These are phyloP conservation scores for Diaprepes abbreviatus DNA, from an alignment of 2,888 invertebrate genomes.

Conservation along the genomic window DNA sequence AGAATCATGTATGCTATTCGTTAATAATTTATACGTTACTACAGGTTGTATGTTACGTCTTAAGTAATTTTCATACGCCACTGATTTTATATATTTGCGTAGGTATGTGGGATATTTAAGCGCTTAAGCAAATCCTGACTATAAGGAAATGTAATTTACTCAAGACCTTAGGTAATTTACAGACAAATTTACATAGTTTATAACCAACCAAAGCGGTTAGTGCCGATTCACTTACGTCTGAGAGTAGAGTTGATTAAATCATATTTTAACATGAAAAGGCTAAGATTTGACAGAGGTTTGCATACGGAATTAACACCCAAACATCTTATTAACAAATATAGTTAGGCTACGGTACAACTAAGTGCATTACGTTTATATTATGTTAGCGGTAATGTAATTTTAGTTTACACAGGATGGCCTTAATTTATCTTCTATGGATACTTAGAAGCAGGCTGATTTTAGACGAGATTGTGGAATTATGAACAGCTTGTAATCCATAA, in stretches of 20 bases:
- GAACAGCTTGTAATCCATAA: no score
- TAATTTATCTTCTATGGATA: no score
- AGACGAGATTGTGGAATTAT: no score
- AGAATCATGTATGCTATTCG: no score
- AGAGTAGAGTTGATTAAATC: slow-evolving; percentile 44
- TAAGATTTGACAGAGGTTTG: slow-evolving; percentile 23
- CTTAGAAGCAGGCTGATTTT: no score
- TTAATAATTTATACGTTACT: no score
- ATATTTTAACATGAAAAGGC: slow-evolving; percentile 35
- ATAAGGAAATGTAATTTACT: slow-evolving; percentile 44
- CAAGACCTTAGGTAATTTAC: slow-evolving; percentile 45
- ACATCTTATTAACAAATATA: neutral
- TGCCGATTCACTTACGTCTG: slow-evolving; percentile 39
- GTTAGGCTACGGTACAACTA: no score
- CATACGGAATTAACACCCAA: slow-evolving; percentile 21
- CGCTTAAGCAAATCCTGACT: slow-evolving; percentile 6
- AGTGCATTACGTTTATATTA: no score
- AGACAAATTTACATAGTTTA: slow-evolving; percentile 48
- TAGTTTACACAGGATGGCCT: no score
- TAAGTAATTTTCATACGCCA: neutral
- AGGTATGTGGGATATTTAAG: slow-evolving; percentile 29
- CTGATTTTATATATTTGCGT: neutral
- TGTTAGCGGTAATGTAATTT: no score
- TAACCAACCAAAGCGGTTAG: slow-evolving; percentile 41
- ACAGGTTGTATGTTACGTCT: no score